These are phyloP conservation scores for Goniozus legneri DNA, from an alignment of 1,140 invertebrate genomes.

Conservation along the genomic window DNA sequence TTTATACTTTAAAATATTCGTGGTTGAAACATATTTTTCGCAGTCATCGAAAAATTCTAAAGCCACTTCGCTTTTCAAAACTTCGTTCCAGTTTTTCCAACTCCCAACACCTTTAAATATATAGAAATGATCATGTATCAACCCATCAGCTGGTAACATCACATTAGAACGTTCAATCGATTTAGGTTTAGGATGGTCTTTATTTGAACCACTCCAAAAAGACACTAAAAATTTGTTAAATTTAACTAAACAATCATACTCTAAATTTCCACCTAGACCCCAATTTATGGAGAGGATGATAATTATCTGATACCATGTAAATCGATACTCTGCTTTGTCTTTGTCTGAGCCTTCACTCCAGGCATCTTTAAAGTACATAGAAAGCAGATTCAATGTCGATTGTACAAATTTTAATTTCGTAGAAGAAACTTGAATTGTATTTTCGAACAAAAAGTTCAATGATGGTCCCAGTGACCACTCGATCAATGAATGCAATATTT, in stretches of 20 bases:
- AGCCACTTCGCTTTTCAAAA: slow-evolving; percentile 47
- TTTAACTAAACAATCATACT: slow-evolving; percentile 51
- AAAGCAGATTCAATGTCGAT: slow-evolving; percentile 58
- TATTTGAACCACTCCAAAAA: slow-evolving; percentile 42
- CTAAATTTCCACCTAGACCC: slow-evolving; percentile 60
- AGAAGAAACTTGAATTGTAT: slow-evolving; percentile 50
- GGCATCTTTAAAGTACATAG: slow-evolving; percentile 56
- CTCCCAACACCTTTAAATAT: slow-evolving; percentile 46
- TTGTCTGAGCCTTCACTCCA: slow-evolving; percentile 31
- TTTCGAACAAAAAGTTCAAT: slow-evolving; percentile 49
- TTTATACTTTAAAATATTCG: slow-evolving; percentile 60
- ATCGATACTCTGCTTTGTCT: slow-evolving; percentile 37
- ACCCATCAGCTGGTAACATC: slow-evolving; percentile 55
- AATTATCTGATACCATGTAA: slow-evolving; percentile 56
- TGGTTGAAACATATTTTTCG: slow-evolving; percentile 63
- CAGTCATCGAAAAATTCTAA: slow-evolving; percentile 42
- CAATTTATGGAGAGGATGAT: slow-evolving; percentile 61
- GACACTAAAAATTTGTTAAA: slow-evolving; percentile 60
- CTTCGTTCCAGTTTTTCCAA: slow-evolving; percentile 57
- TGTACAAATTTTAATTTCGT: slow-evolving; percentile 51
- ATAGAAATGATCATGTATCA: slow-evolving; percentile 63
- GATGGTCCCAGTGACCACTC: slow-evolving; percentile 59
- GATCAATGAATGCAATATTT: slow-evolving; percentile 45
- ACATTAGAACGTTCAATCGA: slow-evolving; percentile 56
- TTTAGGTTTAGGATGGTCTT: slow-evolving; percentile 54